These are phyloP conservation scores for Julus scanicus DNA, from an alignment of 2,888 invertebrate species.

Conservation along the genomic window DNA sequence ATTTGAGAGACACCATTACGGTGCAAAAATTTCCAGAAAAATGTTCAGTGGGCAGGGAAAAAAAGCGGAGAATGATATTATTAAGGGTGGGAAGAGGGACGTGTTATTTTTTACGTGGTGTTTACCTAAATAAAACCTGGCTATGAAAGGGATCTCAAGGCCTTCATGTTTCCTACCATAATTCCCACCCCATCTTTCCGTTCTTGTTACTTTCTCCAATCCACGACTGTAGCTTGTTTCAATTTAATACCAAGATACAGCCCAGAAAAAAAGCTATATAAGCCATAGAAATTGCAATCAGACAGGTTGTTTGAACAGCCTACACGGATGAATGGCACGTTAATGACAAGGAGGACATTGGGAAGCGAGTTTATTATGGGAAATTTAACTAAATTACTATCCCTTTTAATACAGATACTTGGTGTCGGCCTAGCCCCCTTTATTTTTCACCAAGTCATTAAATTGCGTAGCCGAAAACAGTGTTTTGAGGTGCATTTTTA, in stretches of 20 bases:
- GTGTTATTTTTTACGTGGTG: neutral
- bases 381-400: constrained; percentile 10
- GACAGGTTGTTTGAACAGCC: constrained; percentile 29
- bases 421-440: neutral
- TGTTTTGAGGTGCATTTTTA: neutral
- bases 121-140: constrained; percentile 21
- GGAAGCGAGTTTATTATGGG: neutral
- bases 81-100: neutral
- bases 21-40: neutral
- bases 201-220: neutral
- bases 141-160: neutral
- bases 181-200: neutral
- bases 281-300: constrained; percentile 39
- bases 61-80: neutral
- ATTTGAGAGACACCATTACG: neutral
- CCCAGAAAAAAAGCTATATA: neutral
- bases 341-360: constrained; percentile 31
- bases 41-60: neutral
- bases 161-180: neutral
- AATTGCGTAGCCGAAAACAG: no score
- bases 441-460: no score
- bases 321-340: constrained; percentile 9
- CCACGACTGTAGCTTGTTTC: neutral
- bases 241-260: neutral
- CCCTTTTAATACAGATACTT: neutral